Conservation (phyloP, 2,888 invertebrate genomes). For the Aporophyla nigra region DNA sequence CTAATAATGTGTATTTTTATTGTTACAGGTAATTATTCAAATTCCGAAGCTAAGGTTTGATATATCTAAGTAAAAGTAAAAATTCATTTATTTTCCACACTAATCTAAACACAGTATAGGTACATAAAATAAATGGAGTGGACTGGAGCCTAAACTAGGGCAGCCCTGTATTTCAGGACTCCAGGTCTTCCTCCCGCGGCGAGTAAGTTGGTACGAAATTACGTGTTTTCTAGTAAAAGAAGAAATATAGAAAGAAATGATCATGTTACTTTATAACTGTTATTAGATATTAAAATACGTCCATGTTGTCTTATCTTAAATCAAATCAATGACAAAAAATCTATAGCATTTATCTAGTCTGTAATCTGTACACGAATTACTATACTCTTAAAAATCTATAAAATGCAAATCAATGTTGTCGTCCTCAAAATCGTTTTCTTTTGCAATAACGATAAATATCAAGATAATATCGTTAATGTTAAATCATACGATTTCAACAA, state of each 20-base stretch:
- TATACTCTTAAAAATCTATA: constrained; percentile 11
- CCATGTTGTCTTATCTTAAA: constrained; percentile 5
- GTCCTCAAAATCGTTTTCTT: background rate
- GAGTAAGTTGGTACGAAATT: no score
- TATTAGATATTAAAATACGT: background rate
- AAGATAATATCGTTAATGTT: background rate
- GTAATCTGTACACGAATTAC: background rate
- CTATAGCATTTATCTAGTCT: constrained; percentile 10
- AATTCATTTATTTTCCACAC: no score
- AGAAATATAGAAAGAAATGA: background rate
- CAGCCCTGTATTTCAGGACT: no score
- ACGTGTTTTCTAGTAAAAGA: background rate
- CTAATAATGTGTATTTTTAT: constrained; percentile 16
- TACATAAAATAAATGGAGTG: no score
- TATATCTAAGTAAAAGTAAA: no score
- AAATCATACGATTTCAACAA: background rate
- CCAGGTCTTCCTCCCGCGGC: no score
- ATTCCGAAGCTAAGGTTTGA: background rate
- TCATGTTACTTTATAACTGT: background rate
- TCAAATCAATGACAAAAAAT: constrained; percentile 13
- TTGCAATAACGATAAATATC: constrained; percentile 7
- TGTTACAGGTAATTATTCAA: constrained; percentile 58
- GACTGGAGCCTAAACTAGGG: no score
- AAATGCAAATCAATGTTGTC: constrained; percentile 29
- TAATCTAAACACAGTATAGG: no score